phyloP scores from a whole-genome alignment of 2,797 vertebrate species.

The Chromis chromis region DNA sequence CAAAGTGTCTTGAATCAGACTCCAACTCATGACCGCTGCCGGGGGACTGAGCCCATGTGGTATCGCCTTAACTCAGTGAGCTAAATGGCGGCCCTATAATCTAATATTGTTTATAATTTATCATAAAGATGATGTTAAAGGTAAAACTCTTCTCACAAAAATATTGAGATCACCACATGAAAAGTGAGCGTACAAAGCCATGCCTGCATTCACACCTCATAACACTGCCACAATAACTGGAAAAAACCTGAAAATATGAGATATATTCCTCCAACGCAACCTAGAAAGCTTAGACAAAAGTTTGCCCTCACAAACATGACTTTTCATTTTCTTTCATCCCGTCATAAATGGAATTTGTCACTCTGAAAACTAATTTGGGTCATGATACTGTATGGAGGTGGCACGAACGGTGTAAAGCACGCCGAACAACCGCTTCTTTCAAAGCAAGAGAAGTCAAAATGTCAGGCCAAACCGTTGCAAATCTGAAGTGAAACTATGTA shows the following conservation, averaged over 20 bases:
- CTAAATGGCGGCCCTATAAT: too few relatives aligned
- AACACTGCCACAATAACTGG: not conserved
- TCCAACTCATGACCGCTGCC: too few relatives aligned
- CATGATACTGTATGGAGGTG: slow-evolving; percentile 29
- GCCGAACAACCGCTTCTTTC: not conserved
- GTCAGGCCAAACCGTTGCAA: slow-evolving; percentile 6
- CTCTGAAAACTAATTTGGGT: slow-evolving; percentile 19
- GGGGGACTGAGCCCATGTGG: too few relatives aligned
- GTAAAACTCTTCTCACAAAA: too few relatives aligned
- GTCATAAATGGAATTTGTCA: not conserved
- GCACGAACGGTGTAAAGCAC: not conserved
- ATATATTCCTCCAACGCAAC: too few relatives aligned
- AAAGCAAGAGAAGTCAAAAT: not conserved
- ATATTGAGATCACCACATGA: too few relatives aligned
- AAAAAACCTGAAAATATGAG: too few relatives aligned
- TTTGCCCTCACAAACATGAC: not conserved
- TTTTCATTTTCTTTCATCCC: too few relatives aligned
- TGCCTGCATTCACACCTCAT: not conserved
- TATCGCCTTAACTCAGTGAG: too few relatives aligned
- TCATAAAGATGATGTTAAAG: too few relatives aligned
- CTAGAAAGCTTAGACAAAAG: not conserved
- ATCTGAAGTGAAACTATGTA: slow-evolving; percentile 27
- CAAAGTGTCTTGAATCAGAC: too few relatives aligned
- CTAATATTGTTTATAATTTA: too few relatives aligned
- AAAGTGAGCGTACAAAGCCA: not conserved